Evolutionary conservation across 92 coral and sea anemone species (phyloP).

Genomic region (Actinostola sp.): DNA sequence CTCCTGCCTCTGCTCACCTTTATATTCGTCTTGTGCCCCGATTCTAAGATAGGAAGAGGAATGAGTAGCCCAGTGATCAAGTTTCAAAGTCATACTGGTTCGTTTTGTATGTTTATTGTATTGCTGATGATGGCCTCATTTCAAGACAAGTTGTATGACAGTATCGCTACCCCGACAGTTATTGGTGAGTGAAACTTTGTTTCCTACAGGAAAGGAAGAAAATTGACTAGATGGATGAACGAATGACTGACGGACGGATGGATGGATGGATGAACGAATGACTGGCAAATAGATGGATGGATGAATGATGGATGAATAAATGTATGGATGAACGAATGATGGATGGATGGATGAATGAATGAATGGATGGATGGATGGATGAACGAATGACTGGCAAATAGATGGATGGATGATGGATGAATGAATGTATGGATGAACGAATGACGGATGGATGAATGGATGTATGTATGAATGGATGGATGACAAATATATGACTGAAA

Average conservation of each 20-base stretch:
- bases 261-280: background rate
- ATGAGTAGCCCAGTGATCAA: slow-evolving; percentile 59
- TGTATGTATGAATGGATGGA: too few species aligned
- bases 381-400: too few species aligned
- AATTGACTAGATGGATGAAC: background rate
- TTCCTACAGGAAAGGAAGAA: background rate
- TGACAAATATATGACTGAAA: too few species aligned
- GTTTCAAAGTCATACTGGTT: slow-evolving; percentile 61
- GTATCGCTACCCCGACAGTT: slow-evolving; percentile 34
- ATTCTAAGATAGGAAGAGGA: slow-evolving; percentile 22
- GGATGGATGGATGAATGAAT: too few species aligned
- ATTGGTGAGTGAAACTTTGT: slow-evolving; percentile 31
- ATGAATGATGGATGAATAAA: too few species aligned
- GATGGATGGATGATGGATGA: too few species aligned
- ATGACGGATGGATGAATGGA: too few species aligned
- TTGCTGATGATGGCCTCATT: slow-evolving; percentile 47
- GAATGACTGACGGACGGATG: background rate
- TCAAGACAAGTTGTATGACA: slow-evolving; percentile 47
- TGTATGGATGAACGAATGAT: too few species aligned
- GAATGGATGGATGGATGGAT: too few species aligned
- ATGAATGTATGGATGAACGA: too few species aligned
- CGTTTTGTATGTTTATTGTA: slow-evolving; percentile 49
- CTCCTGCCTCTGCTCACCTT: slow-evolving; percentile 52
- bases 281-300: too few species aligned
- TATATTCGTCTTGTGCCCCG: slow-evolving; percentile 42